Evolutionary conservation across 2,797 vertebrate species (phyloP).

Genomic region (Tadarida brasiliensis): DNA sequence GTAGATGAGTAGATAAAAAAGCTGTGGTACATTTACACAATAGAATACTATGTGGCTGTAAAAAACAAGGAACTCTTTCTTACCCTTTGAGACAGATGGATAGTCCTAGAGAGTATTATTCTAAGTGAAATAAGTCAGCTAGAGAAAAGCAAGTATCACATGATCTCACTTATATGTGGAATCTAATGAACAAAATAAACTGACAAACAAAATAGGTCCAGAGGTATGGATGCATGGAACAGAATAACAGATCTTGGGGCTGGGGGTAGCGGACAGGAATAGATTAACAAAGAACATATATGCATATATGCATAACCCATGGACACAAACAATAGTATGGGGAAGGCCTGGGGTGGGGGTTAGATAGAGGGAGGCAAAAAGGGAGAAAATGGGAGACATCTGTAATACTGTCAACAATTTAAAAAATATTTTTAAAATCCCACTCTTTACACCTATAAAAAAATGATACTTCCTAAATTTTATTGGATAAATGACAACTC

Average conservation of each 20-base stretch:
- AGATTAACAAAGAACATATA: background rate
- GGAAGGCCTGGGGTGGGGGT: background rate
- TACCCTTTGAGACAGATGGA: background rate
- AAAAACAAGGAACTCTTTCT: background rate
- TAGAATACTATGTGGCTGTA: background rate
- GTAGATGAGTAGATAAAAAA: background rate
- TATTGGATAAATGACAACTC: background rate
- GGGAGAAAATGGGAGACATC: background rate
- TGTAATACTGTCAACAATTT: background rate
- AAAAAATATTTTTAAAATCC: background rate
- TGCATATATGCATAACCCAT: background rate
- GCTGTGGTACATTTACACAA: background rate
- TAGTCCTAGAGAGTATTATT: background rate
- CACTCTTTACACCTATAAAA: background rate
- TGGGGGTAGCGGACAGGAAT: background rate
- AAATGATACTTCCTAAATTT: constrained; percentile 2
- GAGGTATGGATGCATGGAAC: background rate
- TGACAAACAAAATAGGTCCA: background rate
- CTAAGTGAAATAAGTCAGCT: background rate
- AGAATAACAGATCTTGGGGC: background rate
- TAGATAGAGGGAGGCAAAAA: background rate
- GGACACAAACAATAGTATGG: background rate
- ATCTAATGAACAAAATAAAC: background rate
- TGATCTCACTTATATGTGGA: background rate
- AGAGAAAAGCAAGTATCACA: background rate